Base-by-base conservation (phyloP, 53 echinoderm and acorn worm genomes). In the Zoroaster sp. region DNA sequence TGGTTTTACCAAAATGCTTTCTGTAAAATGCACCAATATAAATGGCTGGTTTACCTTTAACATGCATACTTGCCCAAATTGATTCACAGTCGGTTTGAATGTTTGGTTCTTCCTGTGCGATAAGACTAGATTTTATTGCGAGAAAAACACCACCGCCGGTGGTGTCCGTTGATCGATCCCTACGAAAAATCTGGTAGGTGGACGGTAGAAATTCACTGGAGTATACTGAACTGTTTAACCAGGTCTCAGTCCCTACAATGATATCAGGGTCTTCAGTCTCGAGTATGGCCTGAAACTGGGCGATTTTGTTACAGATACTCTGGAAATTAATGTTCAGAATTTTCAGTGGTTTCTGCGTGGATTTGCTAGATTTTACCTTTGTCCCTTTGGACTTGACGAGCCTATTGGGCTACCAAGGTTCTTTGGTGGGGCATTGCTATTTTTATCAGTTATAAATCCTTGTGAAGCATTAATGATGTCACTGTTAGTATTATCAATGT, bases 211-310 rank as follows among this genome's bases (percentile, higher is more conserved):
- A 25, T 72, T 86, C 86, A 21, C 47, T 46, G 5, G 72, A 69
- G 32, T 34, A 46, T 3, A 49, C 25, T 4, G 72, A 46, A 32
- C 31, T 47, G 11, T 47, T 32, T 20, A 89, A 45, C 80, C 80
- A 89, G 20, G 89, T 72, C 45, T 90, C 90, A 11, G 81, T 89
- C 9, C 89, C 83, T 35, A 39, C 35, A 72, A 89, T 43, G 1
- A 90, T 45, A 43, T 90, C 83, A 9, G 90, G 89, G 23, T 89
- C 43, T 37, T 89, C 80, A 1, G 72, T 89, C 32, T 89, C 80
- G 18, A 81, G 69, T 6, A 79, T 28, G 2, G 41, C 81, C 15
- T 79, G 72, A 72, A 89, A 81, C 40, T 81, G 35, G 37, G 80
- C 44, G 18, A 39, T 46, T 72, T 80, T 89, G 46, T 79, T 88